These are phyloP conservation scores for Sphecodes monilicornis DNA, from an alignment of 2,888 invertebrate genomes.

Conservation along the genomic window DNA sequence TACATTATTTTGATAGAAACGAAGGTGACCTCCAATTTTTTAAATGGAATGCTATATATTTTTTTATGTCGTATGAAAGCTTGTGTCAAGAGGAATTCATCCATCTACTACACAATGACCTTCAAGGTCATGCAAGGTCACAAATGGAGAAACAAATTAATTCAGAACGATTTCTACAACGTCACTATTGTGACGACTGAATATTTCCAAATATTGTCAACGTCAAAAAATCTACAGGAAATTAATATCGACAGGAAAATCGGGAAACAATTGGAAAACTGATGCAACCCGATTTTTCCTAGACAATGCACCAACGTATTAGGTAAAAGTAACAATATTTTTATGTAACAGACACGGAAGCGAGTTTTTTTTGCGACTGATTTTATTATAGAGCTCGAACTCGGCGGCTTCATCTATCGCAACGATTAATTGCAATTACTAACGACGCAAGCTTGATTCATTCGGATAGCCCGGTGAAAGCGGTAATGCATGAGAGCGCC, in stretches of 20 bases:
- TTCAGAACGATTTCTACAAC: too few species aligned
- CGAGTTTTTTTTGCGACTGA: constrained; percentile 3
- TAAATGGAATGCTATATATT: too few species aligned
- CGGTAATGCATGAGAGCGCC: constrained; percentile 33
- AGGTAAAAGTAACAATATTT: constrained; percentile 28
- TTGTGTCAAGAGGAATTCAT: too few species aligned
- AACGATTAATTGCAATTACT: constrained; percentile 41
- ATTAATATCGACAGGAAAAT: neutral
- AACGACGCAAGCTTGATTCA: constrained; percentile 21
- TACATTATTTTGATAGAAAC: too few species aligned
- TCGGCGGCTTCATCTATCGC: constrained; percentile 17
- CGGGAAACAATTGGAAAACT: neutral
- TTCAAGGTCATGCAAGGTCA: too few species aligned
- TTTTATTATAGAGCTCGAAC: constrained; percentile 5
- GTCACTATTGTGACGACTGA: too few species aligned
- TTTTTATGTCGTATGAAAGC: too few species aligned
- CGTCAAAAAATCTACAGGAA: too few species aligned
- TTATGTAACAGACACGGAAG: constrained; percentile 40
- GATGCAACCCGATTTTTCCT: neutral
- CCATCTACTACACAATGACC: too few species aligned
- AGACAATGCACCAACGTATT: neutral
- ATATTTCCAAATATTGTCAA: neutral
- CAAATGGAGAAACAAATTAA: too few species aligned
- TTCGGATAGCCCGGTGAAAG: constrained; percentile 37
- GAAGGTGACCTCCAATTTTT: too few species aligned